Evolutionary conservation across 2,888 invertebrate genomes (phyloP), one percentile per base, ranked within the genome.

Genomic region (Tryphoninae sp.): DNA sequence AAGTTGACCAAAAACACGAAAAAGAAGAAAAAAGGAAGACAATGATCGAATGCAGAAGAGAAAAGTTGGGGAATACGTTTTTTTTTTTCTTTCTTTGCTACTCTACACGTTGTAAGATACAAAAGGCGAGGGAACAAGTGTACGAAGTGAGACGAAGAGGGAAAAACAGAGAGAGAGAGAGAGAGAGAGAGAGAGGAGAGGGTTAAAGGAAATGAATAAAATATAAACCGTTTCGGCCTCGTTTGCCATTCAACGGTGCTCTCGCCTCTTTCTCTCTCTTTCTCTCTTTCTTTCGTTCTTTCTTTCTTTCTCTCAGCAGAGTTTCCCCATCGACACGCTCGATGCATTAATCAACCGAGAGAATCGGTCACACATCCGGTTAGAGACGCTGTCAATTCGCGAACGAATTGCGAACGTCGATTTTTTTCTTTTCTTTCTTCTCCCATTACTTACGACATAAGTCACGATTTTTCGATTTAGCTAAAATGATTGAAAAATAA

Each of bases 311-410:
- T 71, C 68, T 67, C 58, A 55, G 33, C n/a, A 72, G 58, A 72
- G 73, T 78, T 78, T 71, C 71, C 64, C 77, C 78, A 82, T 76
- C 61, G 76, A 42, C 80, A 68, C 80, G 67, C 76, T 71, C 58
- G 71, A 64, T 69, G 71, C 62, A 78, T 71, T 65, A 77, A 76
- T 72, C 65, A 65, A 71, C 19, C 71, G 64, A 75, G 75, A 16
- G 64, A 67, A 80, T 69, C 8, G 55, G 22, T 68, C 16, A 49
- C 33, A 53, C 64, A 75, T 69, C 65, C 61, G 42, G 40, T 68
- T 33, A 23, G 65, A 49, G 19, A 53, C 45, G 51, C 23, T 19
- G n/a, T 53, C 7, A 23, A 53, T 51, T 59, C 11, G 67, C 22
- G 51, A 64, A 71, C 26, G 19, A 73, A 68, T 49, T 53, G 33